Evolutionary conservation across 2,113 vertebrate genomes (phyloP), one percentile per base, ranked within the genome.

Genomic region (Arvicanthis niloticus): DNA sequence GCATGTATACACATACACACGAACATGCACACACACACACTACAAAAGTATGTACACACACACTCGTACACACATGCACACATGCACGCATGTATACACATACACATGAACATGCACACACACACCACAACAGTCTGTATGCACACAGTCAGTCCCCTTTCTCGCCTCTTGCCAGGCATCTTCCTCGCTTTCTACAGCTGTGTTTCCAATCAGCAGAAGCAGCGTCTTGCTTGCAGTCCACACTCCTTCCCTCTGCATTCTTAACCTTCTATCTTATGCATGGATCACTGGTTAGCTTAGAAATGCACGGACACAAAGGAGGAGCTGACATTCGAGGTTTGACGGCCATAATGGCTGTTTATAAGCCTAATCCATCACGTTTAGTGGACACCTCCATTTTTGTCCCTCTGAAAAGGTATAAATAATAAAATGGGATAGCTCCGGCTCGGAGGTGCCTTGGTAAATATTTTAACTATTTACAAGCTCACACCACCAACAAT

Each of bases 391-490:
- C 99, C 99, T 99, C 99, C 99, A 99, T 99, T 99, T 99, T 99
- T 99, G 99, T 99, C 98, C 98, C 98, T 93, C 98, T 99, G 99
- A 99, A 99, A 99, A 99, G 99, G 99, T 99, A 99, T 99, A 99
- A 99, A 99, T 99, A 99, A 99, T 99, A 99, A 99, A 99, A 98
- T 98, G 98, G 98, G 98, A 98, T 98, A 89, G 99, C 99, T 98
- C 98, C 58, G 96, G 98, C 98, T 98, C 98, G 91, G 99, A 99
- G 98, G 99, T 99, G 98, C 98, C 99, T 99, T 98, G 98, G 99
- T 99, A 99, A 99, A 99, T 99, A 99, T 99, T 99, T 99, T 99
- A 99, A 99, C 99, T 99, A 99, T 99, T 99, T 99, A 99, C 99
- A 99, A 99, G 99, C 99, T 99, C 98, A 58, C 97, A 99, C 98